Conservation (phyloP, 2,113 vertebrate species). For the Vanacampus margaritifer region DNA sequence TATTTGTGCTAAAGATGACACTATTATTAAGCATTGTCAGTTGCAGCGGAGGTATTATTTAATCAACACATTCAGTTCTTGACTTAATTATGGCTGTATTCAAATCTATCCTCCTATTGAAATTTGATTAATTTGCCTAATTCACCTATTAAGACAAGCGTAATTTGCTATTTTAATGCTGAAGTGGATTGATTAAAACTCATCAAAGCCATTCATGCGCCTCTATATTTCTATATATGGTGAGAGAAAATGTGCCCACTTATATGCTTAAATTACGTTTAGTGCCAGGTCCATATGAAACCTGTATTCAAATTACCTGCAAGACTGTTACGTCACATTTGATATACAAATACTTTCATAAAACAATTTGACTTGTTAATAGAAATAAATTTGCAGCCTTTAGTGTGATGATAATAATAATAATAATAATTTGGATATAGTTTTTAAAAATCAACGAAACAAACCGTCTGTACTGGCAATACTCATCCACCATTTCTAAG, state of each 20-base stretch:
- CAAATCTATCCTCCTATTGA: not conserved
- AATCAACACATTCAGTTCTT: not conserved
- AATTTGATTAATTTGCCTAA: not conserved
- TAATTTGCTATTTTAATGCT: not conserved
- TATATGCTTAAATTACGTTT: too few relatives aligned
- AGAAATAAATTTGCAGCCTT: too few relatives aligned
- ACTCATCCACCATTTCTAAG: conserved; percentile 75
- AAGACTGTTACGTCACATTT: too few relatives aligned
- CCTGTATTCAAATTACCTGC: not conserved
- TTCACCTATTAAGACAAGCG: not conserved
- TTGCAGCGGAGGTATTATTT: not conserved
- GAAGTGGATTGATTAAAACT: not conserved
- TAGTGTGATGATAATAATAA: too few relatives aligned
- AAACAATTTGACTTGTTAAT: too few relatives aligned
- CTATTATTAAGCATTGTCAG: not conserved
- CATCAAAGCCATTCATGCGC: not conserved
- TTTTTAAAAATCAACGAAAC: not conserved
- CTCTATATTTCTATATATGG: not conserved
- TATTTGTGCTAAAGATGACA: not conserved
- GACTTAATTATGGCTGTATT: not conserved
- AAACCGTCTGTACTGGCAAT: conserved; percentile 84
- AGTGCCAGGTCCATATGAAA: not conserved
- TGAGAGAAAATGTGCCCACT: too few relatives aligned
- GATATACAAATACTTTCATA: too few relatives aligned
- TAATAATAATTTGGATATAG: not conserved